phyloP scores from a whole-genome alignment of 2,888 invertebrate species.

The Drosophila heteroneura region DNA sequence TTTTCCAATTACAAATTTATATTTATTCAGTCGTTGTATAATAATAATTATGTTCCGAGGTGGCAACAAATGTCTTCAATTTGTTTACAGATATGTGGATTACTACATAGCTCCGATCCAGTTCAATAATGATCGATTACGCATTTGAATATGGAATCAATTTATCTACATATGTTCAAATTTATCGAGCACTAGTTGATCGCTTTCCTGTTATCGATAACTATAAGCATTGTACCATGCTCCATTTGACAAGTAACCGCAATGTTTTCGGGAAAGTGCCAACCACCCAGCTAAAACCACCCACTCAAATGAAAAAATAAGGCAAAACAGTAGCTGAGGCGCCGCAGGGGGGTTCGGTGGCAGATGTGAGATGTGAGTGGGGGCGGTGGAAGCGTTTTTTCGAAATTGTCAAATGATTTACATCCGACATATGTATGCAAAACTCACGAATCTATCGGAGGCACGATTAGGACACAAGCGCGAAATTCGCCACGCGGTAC shows the following conservation, averaged over 20 bases:
- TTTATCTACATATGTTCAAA: background rate
- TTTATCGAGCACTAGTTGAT: background rate
- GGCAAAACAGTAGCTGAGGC: constrained; percentile 23
- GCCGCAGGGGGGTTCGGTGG: constrained; percentile 4
- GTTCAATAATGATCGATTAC: background rate
- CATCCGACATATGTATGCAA: constrained; percentile 83
- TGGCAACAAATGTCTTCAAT: background rate
- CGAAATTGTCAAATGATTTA: constrained; percentile 83
- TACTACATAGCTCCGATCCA: background rate
- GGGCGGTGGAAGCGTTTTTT: constrained; percentile 42
- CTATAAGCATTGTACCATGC: too few species aligned
- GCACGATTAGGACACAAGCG: constrained; percentile 83
- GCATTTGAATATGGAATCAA: background rate
- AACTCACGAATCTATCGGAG: constrained; percentile 82
- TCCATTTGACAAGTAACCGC: constrained; percentile 10
- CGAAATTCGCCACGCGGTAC: constrained; percentile 60
- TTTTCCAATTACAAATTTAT: background rate
- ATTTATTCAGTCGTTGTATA: background rate
- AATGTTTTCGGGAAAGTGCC: background rate
- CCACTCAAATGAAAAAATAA: constrained; percentile 11
- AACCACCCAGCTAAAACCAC: constrained; percentile 11
- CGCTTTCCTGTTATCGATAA: constrained; percentile 16
- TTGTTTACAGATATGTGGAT: background rate
- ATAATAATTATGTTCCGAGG: background rate
- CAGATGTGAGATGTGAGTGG: background rate